These are phyloP conservation scores for Chrysochloris asiatica DNA, from an alignment of 2,113 vertebrate genomes.

Conservation along the genomic window DNA sequence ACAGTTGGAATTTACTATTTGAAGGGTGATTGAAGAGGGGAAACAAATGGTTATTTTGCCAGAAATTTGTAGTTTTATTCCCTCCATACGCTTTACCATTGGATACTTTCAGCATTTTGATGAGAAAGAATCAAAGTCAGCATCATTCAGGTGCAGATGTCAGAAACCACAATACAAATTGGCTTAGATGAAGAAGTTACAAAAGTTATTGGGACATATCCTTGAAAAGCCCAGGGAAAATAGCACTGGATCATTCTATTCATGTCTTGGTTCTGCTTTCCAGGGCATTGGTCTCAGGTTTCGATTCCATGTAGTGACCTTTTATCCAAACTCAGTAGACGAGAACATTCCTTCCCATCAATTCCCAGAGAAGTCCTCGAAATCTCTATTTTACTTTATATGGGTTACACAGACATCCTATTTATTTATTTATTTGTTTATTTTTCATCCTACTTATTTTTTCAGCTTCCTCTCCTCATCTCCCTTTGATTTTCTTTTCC, in stretches of 20 bases:
- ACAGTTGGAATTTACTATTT: background rate
- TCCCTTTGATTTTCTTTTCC: background rate
- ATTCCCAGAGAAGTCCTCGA: background rate
- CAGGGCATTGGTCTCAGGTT: background rate
- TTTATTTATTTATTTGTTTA: too few relatives aligned
- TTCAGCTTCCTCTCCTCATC: background rate
- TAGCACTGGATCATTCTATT: background rate
- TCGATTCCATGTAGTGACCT: background rate
- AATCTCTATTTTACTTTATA: background rate
- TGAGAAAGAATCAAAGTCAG: background rate
- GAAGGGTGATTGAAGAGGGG: background rate
- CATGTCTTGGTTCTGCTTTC: background rate
- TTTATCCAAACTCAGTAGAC: background rate
- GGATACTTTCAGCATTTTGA: background rate
- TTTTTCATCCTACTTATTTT: background rate
- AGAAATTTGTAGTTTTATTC: background rate
- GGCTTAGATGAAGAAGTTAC: background rate
- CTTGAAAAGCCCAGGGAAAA: background rate
- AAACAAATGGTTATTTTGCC: background rate
- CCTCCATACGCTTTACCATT: background rate
- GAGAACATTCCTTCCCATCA: background rate
- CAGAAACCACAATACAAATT: background rate
- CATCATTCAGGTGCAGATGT: background rate
- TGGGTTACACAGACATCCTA: rapidly evolving
- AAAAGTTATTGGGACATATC: background rate